These are phyloP conservation scores for Stichopus chloronotus DNA, from an alignment of 35 echinoderm and acorn worm species.

Conservation along the genomic window DNA sequence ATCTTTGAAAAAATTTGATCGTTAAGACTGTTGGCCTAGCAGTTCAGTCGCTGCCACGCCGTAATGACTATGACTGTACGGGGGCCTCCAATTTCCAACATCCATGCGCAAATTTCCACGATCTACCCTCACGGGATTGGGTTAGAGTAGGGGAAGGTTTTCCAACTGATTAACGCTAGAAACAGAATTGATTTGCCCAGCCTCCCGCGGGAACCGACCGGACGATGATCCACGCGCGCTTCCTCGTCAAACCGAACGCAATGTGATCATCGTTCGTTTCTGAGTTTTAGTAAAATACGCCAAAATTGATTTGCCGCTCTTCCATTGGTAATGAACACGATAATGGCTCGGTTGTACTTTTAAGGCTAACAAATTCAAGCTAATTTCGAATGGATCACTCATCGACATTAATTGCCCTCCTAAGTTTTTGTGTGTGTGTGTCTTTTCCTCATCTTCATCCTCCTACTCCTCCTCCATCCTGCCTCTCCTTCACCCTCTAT, in stretches of 20 bases:
- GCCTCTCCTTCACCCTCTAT: background rate
- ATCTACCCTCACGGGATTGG: slow-evolving; percentile 42
- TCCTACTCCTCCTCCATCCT: background rate
- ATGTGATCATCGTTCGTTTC: slow-evolving; percentile 33
- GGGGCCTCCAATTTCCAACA: slow-evolving; percentile 18
- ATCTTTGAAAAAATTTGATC: background rate
- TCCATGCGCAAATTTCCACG: slow-evolving; percentile 36
- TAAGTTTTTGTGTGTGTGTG: too few relatives aligned
- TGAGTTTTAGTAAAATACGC: slow-evolving; percentile 35
- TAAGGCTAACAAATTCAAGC: slow-evolving; percentile 15
- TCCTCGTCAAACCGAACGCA: slow-evolving; percentile 46
- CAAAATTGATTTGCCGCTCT: slow-evolving; percentile 43
- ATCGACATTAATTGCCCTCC: slow-evolving; percentile 1
- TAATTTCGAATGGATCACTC: slow-evolving; percentile 19
- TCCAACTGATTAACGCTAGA: slow-evolving; percentile 48
- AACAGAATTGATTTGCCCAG: slow-evolving; percentile 34
- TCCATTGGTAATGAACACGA: slow-evolving; percentile 31
- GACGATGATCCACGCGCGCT: slow-evolving; percentile 30
- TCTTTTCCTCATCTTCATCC: too few relatives aligned
- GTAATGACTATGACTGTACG: slow-evolving; percentile 30
- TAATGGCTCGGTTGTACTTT: slow-evolving; percentile 46
- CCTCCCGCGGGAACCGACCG: slow-evolving; percentile 12
- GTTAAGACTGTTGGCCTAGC: background rate
- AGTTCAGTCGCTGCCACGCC: background rate
- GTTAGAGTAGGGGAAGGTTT: slow-evolving; percentile 56